phyloP scores from a whole-genome alignment of 2,888 invertebrate species.

The Cistogaster globosa region DNA sequence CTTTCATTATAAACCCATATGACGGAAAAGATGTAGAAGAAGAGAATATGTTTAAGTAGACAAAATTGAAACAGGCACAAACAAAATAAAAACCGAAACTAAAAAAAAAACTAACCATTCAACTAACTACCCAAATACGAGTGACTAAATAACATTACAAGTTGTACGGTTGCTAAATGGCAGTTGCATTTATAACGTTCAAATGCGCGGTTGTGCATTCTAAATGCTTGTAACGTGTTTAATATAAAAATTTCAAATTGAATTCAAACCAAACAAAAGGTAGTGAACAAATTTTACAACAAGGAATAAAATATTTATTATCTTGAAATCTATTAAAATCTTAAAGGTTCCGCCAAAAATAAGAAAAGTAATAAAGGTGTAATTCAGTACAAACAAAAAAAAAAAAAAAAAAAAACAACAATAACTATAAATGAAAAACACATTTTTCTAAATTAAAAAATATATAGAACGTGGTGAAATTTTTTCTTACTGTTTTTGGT shows the following conservation, averaged over 20 bases:
- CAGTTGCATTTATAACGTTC: constrained; percentile 80
- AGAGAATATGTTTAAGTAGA: constrained; percentile 45
- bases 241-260: constrained; percentile 3
- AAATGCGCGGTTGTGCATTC: constrained; percentile 77
- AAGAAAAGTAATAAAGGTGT: constrained; percentile 38
- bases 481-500: neutral
- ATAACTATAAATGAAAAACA: no score
- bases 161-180: constrained; percentile 74
- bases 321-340: constrained; percentile 1
- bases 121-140: constrained; percentile 44
- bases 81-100: neutral
- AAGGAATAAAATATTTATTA: constrained; percentile 46
- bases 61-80: constrained; percentile 38
- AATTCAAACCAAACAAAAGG: constrained; percentile 33
- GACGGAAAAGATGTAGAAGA: constrained; percentile 51
- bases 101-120: constrained; percentile 66
- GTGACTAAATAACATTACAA: constrained; percentile 67
- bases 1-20: constrained; percentile 35
- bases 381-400: neutral
- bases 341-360: neutral
- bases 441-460: no score
- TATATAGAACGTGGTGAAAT: no score
- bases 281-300: constrained; percentile 16
- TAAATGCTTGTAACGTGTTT: constrained; percentile 34
- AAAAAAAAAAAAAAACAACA: no score